A percentile compares a stretch with the other conserved stretches of the same genome.
Conservation (phyloP, 2,888 invertebrate species). For the Thereva unica region DNA sequence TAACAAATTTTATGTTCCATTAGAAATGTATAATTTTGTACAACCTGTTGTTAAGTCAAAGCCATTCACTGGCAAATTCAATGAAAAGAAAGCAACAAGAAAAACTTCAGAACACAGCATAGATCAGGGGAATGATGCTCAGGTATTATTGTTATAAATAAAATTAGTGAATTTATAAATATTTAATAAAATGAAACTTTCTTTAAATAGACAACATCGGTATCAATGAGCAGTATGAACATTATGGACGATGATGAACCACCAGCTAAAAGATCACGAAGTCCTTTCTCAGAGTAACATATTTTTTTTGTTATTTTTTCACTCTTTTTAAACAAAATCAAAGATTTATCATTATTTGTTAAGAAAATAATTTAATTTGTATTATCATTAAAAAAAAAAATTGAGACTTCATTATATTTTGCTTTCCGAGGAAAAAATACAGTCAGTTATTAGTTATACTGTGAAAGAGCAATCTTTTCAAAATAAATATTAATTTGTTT, state of each 20-base stretch:
- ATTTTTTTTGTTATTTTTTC: slow-evolving; percentile 7
- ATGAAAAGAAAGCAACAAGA: slow-evolving; percentile 29
- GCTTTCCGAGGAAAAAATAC: slow-evolving; percentile 20
- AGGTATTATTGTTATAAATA: slow-evolving; percentile 40
- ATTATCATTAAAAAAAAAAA: background rate
- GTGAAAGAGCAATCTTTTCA: slow-evolving; percentile 17
- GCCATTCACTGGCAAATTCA: background rate
- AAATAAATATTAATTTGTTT: slow-evolving; percentile 30
- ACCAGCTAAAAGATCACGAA: slow-evolving; percentile 38
- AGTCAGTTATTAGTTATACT: slow-evolving; percentile 27
- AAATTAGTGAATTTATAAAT: background rate
- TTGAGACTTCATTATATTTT: background rate
- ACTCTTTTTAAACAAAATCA: slow-evolving; percentile 7
- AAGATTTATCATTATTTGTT: slow-evolving; percentile 34
- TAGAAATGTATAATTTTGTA: slow-evolving; percentile 60
- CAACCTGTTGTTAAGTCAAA: slow-evolving; percentile 31
- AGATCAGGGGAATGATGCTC: slow-evolving; percentile 43
- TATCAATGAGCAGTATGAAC: slow-evolving; percentile 35
- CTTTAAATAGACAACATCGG: slow-evolving; percentile 33
- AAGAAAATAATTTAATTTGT: slow-evolving; percentile 17
- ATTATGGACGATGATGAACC: slow-evolving; percentile 36
- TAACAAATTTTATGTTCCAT: slow-evolving; percentile 78
- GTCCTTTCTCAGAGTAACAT: slow-evolving; percentile 34
- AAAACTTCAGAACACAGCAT: slow-evolving; percentile 38
- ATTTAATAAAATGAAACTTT: background rate